phyloP scores from a whole-genome alignment of 64 coral and sea anemone species.

The Stylophora pistillata region DNA sequence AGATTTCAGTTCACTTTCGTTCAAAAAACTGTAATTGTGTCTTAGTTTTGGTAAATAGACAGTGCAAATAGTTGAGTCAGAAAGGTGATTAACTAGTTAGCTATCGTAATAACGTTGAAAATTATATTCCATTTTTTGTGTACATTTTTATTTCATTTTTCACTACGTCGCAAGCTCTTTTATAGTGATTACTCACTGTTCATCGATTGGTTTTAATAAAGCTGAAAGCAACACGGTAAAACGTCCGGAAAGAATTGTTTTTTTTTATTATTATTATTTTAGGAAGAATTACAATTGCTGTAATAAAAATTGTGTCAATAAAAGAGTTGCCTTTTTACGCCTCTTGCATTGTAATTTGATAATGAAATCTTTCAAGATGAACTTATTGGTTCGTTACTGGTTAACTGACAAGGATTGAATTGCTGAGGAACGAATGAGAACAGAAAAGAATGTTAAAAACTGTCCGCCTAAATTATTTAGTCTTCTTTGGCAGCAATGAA shows the following conservation, averaged over 20 bases:
- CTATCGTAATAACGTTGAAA: not conserved
- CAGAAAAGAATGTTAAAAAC: not conserved
- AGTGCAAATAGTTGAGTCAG: slow-evolving; percentile 4
- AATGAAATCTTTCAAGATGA: not conserved
- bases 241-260: slow-evolving; percentile 6
- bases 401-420: not conserved
- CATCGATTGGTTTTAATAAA: not conserved
- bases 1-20: slow-evolving; percentile 38
- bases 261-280: not conserved
- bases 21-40: slow-evolving; percentile 6
- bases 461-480: not conserved
- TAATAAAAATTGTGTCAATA: slow-evolving; percentile 31
- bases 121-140: not conserved
- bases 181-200: not conserved
- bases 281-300: slow-evolving; percentile 19
- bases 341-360: not conserved
- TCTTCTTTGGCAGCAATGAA: too few relatives aligned
- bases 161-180: not conserved
- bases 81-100: slow-evolving; percentile 16
- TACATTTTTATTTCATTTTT: not conserved
- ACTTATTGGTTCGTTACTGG: not conserved
- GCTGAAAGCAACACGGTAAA: not conserved
- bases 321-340: not conserved
- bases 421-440: not conserved
- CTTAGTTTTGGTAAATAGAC: not conserved